phyloP scores from a whole-genome alignment of 2,888 invertebrate genomes.

The Tipula confusa region DNA sequence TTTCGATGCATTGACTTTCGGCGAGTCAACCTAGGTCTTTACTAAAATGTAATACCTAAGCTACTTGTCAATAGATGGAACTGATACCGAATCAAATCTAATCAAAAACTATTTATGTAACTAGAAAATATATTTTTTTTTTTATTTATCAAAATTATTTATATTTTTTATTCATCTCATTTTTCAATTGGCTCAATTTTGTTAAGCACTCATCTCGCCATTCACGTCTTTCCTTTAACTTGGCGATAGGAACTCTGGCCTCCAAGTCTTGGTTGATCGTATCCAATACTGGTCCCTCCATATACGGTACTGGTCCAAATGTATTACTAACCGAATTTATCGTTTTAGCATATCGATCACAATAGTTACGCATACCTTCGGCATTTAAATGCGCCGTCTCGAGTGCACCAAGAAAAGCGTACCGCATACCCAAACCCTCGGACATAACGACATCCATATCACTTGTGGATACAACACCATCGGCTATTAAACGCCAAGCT shows the following conservation, averaged over 20 bases:
- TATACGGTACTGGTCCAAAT: slow-evolving; percentile 69
- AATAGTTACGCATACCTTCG: slow-evolving; percentile 67
- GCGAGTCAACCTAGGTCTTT: too few species aligned
- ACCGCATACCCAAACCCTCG: slow-evolving; percentile 90
- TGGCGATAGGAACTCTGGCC: slow-evolving; percentile 67
- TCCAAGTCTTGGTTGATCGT: slow-evolving; percentile 70
- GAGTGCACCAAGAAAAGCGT: slow-evolving; percentile 90
- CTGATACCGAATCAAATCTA: too few species aligned
- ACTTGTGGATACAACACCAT: slow-evolving; percentile 76
- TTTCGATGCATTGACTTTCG: too few species aligned
- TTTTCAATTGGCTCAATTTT: slow-evolving; percentile 72
- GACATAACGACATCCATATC: slow-evolving; percentile 93
- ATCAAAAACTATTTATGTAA: too few species aligned
- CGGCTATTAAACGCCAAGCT: slow-evolving; percentile 81
- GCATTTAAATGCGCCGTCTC: slow-evolving; percentile 95
- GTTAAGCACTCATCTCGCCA: slow-evolving; percentile 84
- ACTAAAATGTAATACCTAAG: too few species aligned
- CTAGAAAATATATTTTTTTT: neutral
- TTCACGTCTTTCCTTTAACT: slow-evolving; percentile 66
- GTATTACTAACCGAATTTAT: slow-evolving; percentile 63
- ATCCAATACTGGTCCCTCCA: slow-evolving; percentile 63
- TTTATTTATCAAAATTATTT: neutral
- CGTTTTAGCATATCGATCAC: slow-evolving; percentile 59
- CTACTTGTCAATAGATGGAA: too few species aligned
- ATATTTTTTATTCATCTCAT: slow-evolving; percentile 52